These are phyloP conservation scores for Meganola albula DNA, from an alignment of 2,888 invertebrate species.

Conservation along the genomic window DNA sequence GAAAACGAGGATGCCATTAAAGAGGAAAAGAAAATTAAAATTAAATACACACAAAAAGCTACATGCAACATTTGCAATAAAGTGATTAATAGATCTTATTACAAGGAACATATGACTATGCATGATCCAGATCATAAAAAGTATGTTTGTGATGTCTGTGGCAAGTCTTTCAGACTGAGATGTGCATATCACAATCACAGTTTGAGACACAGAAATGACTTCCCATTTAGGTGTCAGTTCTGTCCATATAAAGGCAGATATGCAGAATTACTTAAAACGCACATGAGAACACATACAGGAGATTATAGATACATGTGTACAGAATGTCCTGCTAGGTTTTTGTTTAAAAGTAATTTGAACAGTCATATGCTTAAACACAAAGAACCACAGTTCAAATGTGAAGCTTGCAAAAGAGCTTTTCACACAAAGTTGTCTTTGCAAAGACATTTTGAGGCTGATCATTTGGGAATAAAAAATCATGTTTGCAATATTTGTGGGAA, in stretches of 20 bases:
- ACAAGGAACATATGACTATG: conserved; percentile 49
- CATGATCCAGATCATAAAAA: conserved; percentile 50
- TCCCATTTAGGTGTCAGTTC: conserved; percentile 47
- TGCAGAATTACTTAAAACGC: conserved; percentile 44
- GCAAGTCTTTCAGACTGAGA: conserved; percentile 46
- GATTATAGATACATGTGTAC: conserved; percentile 54
- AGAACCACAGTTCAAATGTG: conserved; percentile 47
- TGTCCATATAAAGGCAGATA: conserved; percentile 49
- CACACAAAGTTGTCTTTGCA: conserved; percentile 42
- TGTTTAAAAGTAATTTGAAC: conserved; percentile 54
- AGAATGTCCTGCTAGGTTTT: conserved; percentile 49
- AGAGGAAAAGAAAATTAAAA: conserved; percentile 23
- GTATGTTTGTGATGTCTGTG: conserved; percentile 54
- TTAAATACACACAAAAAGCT: conserved; percentile 33
- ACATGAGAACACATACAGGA: conserved; percentile 48
- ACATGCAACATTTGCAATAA: conserved; percentile 44
- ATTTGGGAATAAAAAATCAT: conserved; percentile 53
- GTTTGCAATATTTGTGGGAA: conserved; percentile 52
- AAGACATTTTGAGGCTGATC: conserved; percentile 49
- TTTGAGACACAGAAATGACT: conserved; percentile 44
- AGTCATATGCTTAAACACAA: conserved; percentile 50
- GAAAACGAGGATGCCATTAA: conserved; percentile 12
- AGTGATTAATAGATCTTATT: conserved; percentile 43
- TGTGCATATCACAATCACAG: conserved; percentile 52
- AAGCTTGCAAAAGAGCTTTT: conserved; percentile 46